These are phyloP conservation scores for Eurosta solidaginis DNA, from an alignment of 1,140 invertebrate species.

Conservation along the genomic window DNA sequence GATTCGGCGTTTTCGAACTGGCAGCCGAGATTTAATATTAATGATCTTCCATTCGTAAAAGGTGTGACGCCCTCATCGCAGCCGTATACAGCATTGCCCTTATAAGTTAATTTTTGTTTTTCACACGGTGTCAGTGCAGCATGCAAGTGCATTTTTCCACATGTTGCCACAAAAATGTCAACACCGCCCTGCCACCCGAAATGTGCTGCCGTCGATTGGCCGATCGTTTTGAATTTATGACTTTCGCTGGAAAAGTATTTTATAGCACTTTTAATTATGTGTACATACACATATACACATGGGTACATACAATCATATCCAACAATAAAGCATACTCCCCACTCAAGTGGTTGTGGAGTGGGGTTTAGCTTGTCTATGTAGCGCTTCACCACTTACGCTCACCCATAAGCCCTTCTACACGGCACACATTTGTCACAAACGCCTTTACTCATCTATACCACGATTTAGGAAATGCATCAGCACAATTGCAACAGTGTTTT, in stretches of 20 bases:
- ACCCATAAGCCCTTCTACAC: background rate
- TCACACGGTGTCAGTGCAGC: constrained; percentile 20
- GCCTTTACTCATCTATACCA: too few species aligned
- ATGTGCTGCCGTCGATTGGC: constrained; percentile 34
- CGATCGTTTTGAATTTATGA: constrained; percentile 57
- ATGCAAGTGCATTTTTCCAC: constrained; percentile 13
- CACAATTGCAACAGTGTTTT: constrained; percentile 14
- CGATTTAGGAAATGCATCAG: constrained; percentile 10
- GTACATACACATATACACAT: constrained; percentile 36
- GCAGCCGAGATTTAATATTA: too few species aligned
- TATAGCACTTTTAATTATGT: constrained; percentile 58
- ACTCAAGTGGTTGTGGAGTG: background rate
- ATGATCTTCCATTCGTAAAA: too few species aligned
- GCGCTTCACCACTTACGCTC: background rate
- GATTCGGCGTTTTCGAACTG: too few species aligned
- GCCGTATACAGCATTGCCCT: too few species aligned
- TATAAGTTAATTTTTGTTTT: background rate
- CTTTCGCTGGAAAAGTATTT: constrained; percentile 59
- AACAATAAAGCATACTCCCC: background rate
- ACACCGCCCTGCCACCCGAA: background rate
- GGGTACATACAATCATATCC: background rate
- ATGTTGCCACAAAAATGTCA: constrained; percentile 23
- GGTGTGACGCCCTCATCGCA: too few species aligned
- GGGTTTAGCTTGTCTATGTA: background rate
- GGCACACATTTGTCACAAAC: background rate